Percentiles rank a stretch among this genome's conserved stretches.
Evolutionary conservation across 2,113 vertebrate species (phyloP).

Genomic region (Bettongia penicillata): DNA sequence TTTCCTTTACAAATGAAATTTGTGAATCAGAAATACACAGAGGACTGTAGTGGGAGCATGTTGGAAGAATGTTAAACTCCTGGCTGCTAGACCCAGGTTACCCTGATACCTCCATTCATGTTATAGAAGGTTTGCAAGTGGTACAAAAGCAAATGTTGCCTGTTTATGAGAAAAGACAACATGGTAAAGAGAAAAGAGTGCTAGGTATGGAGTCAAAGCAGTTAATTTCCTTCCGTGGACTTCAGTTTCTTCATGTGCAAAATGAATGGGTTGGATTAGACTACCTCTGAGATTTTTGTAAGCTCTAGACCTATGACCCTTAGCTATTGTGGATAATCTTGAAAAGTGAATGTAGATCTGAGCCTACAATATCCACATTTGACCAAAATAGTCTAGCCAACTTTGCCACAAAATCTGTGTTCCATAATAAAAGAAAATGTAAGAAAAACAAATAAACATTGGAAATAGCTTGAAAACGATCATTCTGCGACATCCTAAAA

Average conservation of each 20-base stretch:
- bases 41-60: not conserved
- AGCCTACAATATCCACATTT: not conserved
- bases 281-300: not conserved
- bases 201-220: not conserved
- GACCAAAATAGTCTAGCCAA: conserved; percentile 23
- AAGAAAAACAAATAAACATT: not conserved
- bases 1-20: not conserved
- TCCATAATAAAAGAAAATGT: not conserved
- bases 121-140: not conserved
- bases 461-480: not conserved
- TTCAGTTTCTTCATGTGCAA: not conserved
- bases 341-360: not conserved
- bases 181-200: not conserved
- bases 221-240: not conserved
- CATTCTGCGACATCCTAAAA: not conserved
- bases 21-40: not conserved
- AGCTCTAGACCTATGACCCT: not conserved
- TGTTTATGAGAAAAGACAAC: not conserved
- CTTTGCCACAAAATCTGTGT: not conserved
- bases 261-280: not conserved
- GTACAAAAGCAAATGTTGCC: not conserved
- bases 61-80: conserved; percentile 1
- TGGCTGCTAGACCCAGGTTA: not conserved
- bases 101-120: conserved; percentile 35
- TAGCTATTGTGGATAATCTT: not conserved